These are phyloP conservation scores for Apodemia mormo DNA, from an alignment of 2,888 invertebrate species.

Conservation along the genomic window DNA sequence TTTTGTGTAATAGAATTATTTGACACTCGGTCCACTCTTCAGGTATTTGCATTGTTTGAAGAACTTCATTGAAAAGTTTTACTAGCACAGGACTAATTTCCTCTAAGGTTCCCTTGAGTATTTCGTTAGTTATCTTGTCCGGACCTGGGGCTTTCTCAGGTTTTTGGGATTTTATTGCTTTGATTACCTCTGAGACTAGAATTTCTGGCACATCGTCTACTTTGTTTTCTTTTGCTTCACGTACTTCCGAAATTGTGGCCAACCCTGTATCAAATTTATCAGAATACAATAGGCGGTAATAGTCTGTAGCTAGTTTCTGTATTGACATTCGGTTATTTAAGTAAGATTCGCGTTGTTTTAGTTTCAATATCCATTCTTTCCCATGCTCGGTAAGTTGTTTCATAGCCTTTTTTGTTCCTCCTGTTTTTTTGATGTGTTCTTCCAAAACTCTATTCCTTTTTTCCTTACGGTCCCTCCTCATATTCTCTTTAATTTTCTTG, in stretches of 20 bases:
- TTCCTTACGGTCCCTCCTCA: too few species aligned
- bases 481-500: too few species aligned
- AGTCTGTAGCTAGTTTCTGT: slow-evolving; percentile 25
- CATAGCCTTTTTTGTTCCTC: too few species aligned
- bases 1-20: slow-evolving; percentile 35
- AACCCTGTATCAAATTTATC: slow-evolving; percentile 25
- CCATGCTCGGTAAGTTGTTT: slow-evolving; percentile 20
- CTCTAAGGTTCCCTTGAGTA: slow-evolving; percentile 29
- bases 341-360: slow-evolving; percentile 17
- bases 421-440: too few species aligned
- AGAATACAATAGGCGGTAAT: slow-evolving; percentile 21
- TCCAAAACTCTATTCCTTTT: too few species aligned
- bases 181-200: slow-evolving; percentile 26
- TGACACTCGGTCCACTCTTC: slow-evolving; percentile 27
- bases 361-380: slow-evolving; percentile 29
- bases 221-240: background rate
- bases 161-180: slow-evolving; percentile 31
- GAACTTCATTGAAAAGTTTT: background rate
- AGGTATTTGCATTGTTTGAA: slow-evolving; percentile 27
- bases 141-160: slow-evolving; percentile 35
- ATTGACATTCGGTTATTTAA: slow-evolving; percentile 21
- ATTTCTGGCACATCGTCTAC: slow-evolving; percentile 20
- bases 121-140: slow-evolving; percentile 35
- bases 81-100: slow-evolving; percentile 31
- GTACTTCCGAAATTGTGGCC: slow-evolving; percentile 10